phyloP scores from a whole-genome alignment of 2,797 vertebrate species.

The Tenualosa thibaudeaui region DNA sequence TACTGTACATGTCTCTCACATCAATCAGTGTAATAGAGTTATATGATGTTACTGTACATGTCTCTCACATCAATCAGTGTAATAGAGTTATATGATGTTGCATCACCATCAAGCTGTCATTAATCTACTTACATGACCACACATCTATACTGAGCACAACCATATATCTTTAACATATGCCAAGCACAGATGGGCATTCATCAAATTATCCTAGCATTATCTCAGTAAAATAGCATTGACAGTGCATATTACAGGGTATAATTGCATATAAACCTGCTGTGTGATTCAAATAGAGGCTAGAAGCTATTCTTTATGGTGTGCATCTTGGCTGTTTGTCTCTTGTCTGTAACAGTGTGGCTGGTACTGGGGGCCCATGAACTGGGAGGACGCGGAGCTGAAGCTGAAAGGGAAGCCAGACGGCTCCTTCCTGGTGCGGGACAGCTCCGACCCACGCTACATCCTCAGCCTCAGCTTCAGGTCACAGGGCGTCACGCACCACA shows the following conservation, averaged over 20 bases:
- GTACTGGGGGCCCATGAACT: slow-evolving; percentile 99
- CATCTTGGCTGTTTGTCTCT: background rate
- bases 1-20: too few relatives aligned
- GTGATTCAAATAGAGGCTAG: background rate
- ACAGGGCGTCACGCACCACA: slow-evolving; percentile 92
- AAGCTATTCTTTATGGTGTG: background rate
- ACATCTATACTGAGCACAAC: background rate
- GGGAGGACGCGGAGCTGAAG: slow-evolving; percentile 98
- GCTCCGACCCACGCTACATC: slow-evolving; percentile 94
- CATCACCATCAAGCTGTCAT: background rate
- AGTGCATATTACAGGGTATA: background rate
- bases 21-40: too few relatives aligned
- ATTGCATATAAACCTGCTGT: background rate
- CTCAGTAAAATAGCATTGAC: background rate
- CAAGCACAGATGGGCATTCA: background rate
- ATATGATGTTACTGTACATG: too few relatives aligned
- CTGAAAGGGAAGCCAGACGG: slow-evolving; percentile 93
- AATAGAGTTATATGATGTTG: background rate
- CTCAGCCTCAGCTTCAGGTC: slow-evolving; percentile 97
- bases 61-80: background rate
- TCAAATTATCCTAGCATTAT: background rate
- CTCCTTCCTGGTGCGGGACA: slow-evolving; percentile 94
- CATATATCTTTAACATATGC: background rate
- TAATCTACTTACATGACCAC: background rate
- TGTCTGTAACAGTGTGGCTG: slow-evolving; percentile 82